Percentiles rank a stretch among this genome's conserved stretches.
Conservation (phyloP, 2,888 invertebrate species). For the Megamerina dolium region DNA sequence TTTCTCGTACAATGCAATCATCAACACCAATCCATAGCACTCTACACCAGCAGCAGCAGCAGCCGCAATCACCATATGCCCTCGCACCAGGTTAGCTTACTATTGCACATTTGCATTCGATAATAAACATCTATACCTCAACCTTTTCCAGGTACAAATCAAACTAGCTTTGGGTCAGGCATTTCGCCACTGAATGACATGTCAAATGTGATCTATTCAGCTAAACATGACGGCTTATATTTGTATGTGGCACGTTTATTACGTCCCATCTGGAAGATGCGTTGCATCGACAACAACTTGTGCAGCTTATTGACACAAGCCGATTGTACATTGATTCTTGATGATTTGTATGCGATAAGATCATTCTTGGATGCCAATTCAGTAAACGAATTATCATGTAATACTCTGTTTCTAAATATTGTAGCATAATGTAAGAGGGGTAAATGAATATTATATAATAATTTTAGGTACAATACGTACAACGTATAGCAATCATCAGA, state of each 20-base stretch:
- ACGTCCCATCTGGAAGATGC: constrained; percentile 80
- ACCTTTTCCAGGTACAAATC: constrained; percentile 3
- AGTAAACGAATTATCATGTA: constrained; percentile 44
- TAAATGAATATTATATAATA: neutral
- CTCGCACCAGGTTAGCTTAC: constrained; percentile 48
- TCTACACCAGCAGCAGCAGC: constrained; percentile 43
- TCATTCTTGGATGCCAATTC: constrained; percentile 69
- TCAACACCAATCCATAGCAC: constrained; percentile 36
- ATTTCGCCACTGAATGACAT: constrained; percentile 29
- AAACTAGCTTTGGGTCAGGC: constrained; percentile 13
- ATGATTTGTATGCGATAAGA: constrained; percentile 68
- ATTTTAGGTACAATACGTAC: constrained; percentile 27
- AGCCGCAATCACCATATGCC: constrained; percentile 21
- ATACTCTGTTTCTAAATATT: constrained; percentile 7
- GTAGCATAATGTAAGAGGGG: too few relatives aligned
- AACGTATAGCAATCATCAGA: constrained; percentile 26
- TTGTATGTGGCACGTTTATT: constrained; percentile 84
- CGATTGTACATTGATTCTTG: constrained; percentile 67
- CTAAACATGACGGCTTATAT: constrained; percentile 91
- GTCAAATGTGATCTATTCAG: constrained; percentile 55
- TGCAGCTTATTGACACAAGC: constrained; percentile 62
- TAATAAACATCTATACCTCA: neutral
- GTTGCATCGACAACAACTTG: constrained; percentile 66
- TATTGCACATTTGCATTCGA: neutral
- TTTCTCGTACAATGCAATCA: constrained; percentile 24